phyloP scores from a whole-genome alignment of 2,797 vertebrate genomes.

The Girardinus metallicus region DNA sequence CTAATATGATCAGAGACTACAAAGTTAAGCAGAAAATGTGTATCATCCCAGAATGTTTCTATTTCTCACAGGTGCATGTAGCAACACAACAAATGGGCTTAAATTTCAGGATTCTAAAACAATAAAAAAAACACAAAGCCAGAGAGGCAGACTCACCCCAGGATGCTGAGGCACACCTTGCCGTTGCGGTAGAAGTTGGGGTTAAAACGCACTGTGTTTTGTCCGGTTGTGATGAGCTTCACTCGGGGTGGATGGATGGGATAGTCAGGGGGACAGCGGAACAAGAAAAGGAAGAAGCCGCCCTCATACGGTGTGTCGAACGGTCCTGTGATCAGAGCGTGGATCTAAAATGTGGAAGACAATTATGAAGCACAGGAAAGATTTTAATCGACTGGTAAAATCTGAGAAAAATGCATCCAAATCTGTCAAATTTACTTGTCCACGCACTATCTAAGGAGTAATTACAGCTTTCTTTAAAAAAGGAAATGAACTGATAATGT shows the following conservation, averaged over 20 bases:
- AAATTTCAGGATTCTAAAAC: neutral
- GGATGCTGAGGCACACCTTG: constrained; percentile 99
- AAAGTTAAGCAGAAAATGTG: neutral
- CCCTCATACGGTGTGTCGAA: constrained; percentile 99
- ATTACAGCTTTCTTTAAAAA: neutral
- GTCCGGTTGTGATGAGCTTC: constrained; percentile 98
- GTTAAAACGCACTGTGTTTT: constrained; percentile 98
- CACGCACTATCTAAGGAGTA: neutral
- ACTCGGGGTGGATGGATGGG: constrained; percentile 97
- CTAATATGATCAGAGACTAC: neutral
- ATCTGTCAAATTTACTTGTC: neutral
- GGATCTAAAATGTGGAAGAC: constrained; percentile 82
- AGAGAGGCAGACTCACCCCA: constrained; percentile 85
- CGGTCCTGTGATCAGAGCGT: constrained; percentile 96
- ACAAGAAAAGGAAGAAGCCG: constrained; percentile 98
- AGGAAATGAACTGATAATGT: too few species aligned
- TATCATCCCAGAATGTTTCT: neutral
- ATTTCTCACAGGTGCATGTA: neutral
- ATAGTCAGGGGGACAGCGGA: constrained; percentile 98
- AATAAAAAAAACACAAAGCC: neutral
- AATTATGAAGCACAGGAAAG: neutral
- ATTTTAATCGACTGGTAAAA: neutral
- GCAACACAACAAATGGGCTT: neutral
- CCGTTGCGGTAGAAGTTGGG: constrained; percentile 99
- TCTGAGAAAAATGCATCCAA: neutral